Evolutionary conservation across 2,113 vertebrate species (phyloP).

Genomic region (Solea senegalensis): DNA sequence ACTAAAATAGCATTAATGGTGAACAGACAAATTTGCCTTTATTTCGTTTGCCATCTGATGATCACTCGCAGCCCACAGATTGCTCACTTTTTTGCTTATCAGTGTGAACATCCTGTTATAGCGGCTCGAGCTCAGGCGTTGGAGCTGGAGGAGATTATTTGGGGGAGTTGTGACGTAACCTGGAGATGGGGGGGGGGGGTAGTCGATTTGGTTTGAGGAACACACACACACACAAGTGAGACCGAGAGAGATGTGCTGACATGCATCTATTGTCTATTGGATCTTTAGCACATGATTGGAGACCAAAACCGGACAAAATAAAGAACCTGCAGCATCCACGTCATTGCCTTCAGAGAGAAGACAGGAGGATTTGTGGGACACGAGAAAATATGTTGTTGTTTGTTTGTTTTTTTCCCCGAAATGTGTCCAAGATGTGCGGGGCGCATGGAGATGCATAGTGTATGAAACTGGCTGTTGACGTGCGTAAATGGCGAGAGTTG

Average conservation of each 20-base stretch:
- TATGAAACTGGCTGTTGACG: constrained; percentile 22
- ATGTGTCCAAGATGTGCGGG: not conserved
- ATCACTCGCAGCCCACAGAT: constrained; percentile 15
- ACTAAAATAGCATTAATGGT: not conserved
- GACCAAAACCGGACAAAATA: not conserved
- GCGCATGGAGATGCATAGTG: constrained; percentile 26
- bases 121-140: constrained; percentile 21
- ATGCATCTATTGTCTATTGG: constrained; percentile 11
- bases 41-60: not conserved
- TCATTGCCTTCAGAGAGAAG: constrained; percentile 5
- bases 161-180: constrained; percentile 67
- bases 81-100: constrained; percentile 10
- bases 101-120: constrained; percentile 25
- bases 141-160: constrained; percentile 61
- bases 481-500: constrained; percentile 60
- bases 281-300: constrained; percentile 14
- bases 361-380: not conserved
- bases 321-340: not conserved
- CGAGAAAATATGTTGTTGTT: too few species aligned
- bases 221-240: not conserved
- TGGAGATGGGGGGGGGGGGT: constrained; percentile 33
- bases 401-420: not conserved
- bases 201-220: constrained; percentile 20
- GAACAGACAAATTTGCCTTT: not conserved
- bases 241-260: constrained; percentile 9